These are phyloP conservation scores for Bolinopsis microptera DNA, from an alignment of 37 sponge, comb jelly and placozoan genomes.

Conservation along the genomic window DNA sequence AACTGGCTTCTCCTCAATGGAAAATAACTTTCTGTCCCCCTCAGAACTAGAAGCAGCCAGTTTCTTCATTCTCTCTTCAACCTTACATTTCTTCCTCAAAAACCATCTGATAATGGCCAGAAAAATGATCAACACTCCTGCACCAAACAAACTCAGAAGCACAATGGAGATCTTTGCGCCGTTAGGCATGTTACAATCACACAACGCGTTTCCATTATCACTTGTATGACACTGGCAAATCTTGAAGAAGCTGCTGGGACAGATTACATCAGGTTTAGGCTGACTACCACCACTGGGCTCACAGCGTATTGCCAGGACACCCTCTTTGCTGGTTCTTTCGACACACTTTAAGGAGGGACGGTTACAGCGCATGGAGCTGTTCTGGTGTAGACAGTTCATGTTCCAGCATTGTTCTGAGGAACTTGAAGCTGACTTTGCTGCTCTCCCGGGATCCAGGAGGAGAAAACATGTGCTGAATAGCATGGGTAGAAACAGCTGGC, in stretches of 20 bases:
- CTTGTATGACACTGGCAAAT: not conserved
- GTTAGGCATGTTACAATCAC: not conserved
- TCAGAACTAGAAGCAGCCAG: no score
- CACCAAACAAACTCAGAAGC: not conserved
- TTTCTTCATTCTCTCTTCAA: not conserved
- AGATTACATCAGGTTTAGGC: not conserved
- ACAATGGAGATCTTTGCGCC: not conserved
- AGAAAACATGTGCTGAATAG: no score
- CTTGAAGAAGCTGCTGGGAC: not conserved
- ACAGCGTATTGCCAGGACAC: not conserved
- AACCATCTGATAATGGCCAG: not conserved
- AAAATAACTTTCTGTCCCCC: no score
- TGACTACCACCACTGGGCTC: not conserved
- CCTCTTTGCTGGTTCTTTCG: not conserved
- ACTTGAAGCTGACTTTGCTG: not conserved
- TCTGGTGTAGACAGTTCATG: not conserved
- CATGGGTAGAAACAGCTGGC: no score
- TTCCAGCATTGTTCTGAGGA: not conserved
- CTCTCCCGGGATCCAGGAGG: no score
- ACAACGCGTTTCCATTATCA: not conserved
- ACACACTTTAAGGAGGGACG: not conserved
- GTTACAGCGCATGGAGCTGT: not conserved
- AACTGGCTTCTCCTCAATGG: no score
- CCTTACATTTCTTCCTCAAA: not conserved
- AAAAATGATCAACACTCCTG: not conserved